A percentile compares a stretch with the other conserved stretches of the same genome.
Conservation (phyloP, 2,888 invertebrate genomes). For the Acanthoscelides obtectus region DNA sequence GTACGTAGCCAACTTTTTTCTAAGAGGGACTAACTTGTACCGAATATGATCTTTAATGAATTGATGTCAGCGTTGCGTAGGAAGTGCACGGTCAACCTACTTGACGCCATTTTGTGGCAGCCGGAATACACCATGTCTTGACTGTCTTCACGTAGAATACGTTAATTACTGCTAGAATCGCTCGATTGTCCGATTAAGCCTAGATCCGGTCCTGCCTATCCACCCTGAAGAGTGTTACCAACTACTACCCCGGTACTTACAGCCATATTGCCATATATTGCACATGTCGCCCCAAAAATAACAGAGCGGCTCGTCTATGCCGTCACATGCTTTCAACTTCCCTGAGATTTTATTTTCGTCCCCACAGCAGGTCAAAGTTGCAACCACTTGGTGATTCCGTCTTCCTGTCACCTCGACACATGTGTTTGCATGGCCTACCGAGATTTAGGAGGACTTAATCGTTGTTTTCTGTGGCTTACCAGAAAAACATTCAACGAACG, state of each 20-base stretch:
- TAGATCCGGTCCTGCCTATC: background rate
- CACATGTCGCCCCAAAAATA: background rate
- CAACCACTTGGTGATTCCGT: background rate
- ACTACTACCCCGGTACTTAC: background rate
- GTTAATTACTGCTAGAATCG: too few species aligned
- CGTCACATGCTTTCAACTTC: background rate
- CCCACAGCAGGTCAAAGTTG: background rate
- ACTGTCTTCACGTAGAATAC: too few species aligned
- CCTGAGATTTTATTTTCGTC: background rate
- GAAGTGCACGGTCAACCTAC: too few species aligned
- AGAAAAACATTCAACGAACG: background rate
- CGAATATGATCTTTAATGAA: too few species aligned
- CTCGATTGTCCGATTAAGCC: too few species aligned
- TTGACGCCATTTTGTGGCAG: too few species aligned
- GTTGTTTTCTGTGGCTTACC: background rate
- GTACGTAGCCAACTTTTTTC: too few species aligned
- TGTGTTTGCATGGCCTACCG: background rate
- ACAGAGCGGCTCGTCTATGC: too few species aligned
- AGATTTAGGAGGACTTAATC: background rate
- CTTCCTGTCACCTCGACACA: background rate
- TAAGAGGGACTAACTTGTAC: too few species aligned
- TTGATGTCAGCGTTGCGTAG: too few species aligned
- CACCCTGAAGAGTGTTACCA: background rate
- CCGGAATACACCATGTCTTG: too few species aligned
- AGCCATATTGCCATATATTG: background rate